Conservation (phyloP, 2,797 vertebrate genomes). For the Tachyglossus aculeatus region DNA sequence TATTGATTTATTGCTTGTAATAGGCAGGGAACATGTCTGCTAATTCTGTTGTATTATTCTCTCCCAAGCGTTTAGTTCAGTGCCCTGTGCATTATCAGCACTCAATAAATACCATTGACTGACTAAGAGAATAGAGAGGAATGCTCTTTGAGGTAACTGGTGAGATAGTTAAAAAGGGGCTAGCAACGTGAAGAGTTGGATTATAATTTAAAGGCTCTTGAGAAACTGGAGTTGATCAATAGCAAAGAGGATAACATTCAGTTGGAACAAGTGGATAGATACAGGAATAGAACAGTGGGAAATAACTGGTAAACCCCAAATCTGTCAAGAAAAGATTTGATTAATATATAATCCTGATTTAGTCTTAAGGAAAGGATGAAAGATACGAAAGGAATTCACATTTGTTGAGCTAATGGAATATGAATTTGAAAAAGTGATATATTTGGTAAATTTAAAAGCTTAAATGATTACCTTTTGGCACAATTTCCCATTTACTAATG, state of each 20-base stretch:
- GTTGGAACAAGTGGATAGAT: not conserved
- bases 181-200: not conserved
- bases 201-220: not conserved
- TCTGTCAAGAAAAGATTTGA: not conserved
- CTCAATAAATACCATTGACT: no score
- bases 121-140: not conserved
- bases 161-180: not conserved
- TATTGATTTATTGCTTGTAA: no score
- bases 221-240: not conserved
- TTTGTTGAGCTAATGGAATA: not conserved
- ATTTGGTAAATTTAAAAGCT: not conserved
- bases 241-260: not conserved
- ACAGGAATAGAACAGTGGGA: not conserved
- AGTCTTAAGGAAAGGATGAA: not conserved
- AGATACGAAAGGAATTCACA: not conserved
- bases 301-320: not conserved
- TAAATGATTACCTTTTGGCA: no score
- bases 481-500: not conserved
- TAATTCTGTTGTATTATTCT: no score
- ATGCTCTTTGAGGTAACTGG: not conserved
- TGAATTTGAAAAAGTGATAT: no score
- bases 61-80: no score
- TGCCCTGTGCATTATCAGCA: no score
- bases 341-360: not conserved
- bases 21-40: no score